Evolutionary conservation across 2,113 vertebrate species (phyloP), one percentile per base, ranked within the genome.

Genomic region (Dolichallabes microphthalmus): DNA sequence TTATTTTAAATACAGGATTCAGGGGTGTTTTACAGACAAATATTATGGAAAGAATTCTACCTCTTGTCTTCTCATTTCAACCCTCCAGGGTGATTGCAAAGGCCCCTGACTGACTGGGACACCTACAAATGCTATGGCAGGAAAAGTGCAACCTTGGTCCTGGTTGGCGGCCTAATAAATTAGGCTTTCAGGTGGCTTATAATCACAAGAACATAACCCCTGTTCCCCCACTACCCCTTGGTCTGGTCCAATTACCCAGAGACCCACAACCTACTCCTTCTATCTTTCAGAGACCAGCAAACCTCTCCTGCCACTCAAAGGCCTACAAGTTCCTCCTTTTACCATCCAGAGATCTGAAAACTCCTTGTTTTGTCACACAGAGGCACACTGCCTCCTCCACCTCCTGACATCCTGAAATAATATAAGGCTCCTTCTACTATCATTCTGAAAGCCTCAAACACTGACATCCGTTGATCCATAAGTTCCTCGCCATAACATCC

Each of bases 391-490:
- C 3, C 64, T 30, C 27, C 61, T n/a, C 61, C 10, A 25, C 22
- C 15, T 30, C 13, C 32, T 69, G 32, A 19, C 1, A 9, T 32
- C 30, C 66, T 7, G 7, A 45, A 45, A 39, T 39, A 39, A 39
- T 39, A 39, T 39, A 39, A 39, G 4, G 39, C 73, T 53, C 73
- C 35, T 22, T 3, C 2, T 4, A 1, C 35, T 45, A 0, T 25
- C 73, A n/a, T 17, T 22, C 73, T 7, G 45, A 52, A 25, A 3
- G 17, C 2, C 17, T 45, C 68, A 39, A 22, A 10, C 35, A 25
- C 11, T 17, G 1, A 12, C 12, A 7, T 4, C n/a, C 13, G 2
- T 13, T 32, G 32, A 2, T 15, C 5, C 15, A 20, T 0, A 30
- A 27, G 25, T 13, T 55, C 8, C 75, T 30, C 2, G 0, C 30